Evolutionary conservation across 2,113 vertebrate genomes (phyloP).

Genomic region (Phalacrocorax aristotelis): DNA sequence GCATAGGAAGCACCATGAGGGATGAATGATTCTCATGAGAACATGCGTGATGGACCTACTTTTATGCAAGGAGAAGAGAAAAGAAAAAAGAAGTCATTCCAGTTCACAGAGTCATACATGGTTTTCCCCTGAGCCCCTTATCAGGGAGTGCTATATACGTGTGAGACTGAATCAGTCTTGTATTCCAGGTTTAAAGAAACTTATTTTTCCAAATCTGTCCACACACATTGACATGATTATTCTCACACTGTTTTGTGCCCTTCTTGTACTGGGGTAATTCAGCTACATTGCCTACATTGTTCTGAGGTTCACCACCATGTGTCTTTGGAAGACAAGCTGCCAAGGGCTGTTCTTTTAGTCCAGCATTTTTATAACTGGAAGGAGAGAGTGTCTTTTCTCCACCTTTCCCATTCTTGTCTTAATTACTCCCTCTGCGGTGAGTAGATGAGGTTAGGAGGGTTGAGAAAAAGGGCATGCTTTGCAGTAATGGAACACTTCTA

Average conservation of each 20-base stretch:
- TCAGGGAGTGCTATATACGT: not conserved
- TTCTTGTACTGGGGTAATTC: not conserved
- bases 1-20: not conserved
- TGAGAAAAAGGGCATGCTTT: not conserved
- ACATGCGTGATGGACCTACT: not conserved
- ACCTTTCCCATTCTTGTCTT: not conserved
- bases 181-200: not conserved
- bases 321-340: not conserved
- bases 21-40: not conserved
- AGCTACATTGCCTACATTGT: not conserved
- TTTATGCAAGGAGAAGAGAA: not conserved
- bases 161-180: not conserved
- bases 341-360: not conserved
- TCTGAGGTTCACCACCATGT: not conserved
- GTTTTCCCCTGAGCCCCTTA: not conserved
- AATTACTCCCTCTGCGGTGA: not conserved
- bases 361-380: not conserved
- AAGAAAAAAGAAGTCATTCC: not conserved
- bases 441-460: accelerated
- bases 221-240: not conserved
- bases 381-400: not conserved
- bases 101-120: not conserved
- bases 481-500: not conserved
- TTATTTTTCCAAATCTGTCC: not conserved
- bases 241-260: not conserved